Percentiles rank a stretch among this genome's conserved stretches.
Evolutionary conservation across 1,140 invertebrate species (phyloP).

Genomic region (Drosophila sp.): DNA sequence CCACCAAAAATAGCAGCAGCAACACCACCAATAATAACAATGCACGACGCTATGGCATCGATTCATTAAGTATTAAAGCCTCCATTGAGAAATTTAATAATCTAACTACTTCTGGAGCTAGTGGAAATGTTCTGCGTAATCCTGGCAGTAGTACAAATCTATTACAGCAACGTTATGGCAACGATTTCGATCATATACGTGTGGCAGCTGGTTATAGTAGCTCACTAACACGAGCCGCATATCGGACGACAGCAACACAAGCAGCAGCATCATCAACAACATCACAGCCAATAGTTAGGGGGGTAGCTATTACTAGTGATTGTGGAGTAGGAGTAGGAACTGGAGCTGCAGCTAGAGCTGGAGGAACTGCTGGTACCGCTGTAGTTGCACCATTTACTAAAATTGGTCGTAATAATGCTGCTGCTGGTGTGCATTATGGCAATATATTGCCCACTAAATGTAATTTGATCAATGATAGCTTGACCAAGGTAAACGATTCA

Average conservation of each 20-base stretch:
- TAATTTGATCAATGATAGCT: conserved; percentile 6
- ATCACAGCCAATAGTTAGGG: background rate
- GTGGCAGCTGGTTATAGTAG: conserved; percentile 66
- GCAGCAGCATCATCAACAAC: background rate
- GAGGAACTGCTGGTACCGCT: background rate
- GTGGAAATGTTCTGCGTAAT: conserved; percentile 13
- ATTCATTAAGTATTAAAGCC: conserved; percentile 75
- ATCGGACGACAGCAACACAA: conserved; percentile 41
- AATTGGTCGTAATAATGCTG: background rate
- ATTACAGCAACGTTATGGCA: conserved; percentile 74
- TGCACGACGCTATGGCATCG: conserved; percentile 63
- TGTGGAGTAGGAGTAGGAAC: background rate
- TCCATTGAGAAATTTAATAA: conserved; percentile 82
- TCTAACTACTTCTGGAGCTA: conserved; percentile 47
- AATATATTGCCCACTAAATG: conserved; percentile 1
- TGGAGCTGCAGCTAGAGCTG: background rate
- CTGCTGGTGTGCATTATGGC: conserved; percentile 1
- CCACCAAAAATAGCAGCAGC: conserved; percentile 7
- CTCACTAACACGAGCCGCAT: conserved; percentile 67
- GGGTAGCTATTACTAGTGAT: background rate
- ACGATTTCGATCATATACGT: conserved; percentile 61
- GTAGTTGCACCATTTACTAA: background rate
- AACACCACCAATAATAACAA: conserved; percentile 26
- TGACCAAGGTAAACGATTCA: conserved; percentile 16
- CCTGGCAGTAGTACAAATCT: conserved; percentile 68